Conservation (phyloP, 1,140 invertebrate genomes). For the Coptotermes formosanus region DNA sequence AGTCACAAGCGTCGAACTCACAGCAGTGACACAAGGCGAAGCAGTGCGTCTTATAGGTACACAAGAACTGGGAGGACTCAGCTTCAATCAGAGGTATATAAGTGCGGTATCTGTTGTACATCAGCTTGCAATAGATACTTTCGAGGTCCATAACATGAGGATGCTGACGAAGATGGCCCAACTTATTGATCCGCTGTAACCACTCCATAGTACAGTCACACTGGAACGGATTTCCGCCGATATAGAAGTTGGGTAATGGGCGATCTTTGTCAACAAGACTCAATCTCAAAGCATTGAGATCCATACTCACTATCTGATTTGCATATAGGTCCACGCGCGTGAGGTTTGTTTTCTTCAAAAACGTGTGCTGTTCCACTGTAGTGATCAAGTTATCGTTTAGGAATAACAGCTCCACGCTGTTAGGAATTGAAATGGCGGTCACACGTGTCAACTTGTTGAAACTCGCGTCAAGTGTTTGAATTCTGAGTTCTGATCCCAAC, state of each 20-base stretch:
- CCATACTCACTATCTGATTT: conserved; percentile 79
- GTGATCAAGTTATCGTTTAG: conserved; percentile 80
- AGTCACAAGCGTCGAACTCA: conserved; percentile 92
- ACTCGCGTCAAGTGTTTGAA: conserved; percentile 78
- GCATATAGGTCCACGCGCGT: conserved; percentile 81
- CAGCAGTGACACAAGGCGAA: conserved; percentile 92
- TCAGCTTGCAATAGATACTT: conserved; percentile 84
- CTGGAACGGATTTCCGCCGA: conserved; percentile 82
- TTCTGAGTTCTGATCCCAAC: conserved; percentile 62
- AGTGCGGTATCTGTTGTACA: conserved; percentile 77
- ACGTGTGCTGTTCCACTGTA: conserved; percentile 76
- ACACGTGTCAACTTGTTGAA: conserved; percentile 77
- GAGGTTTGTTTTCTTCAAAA: conserved; percentile 78
- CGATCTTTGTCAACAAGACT: conserved; percentile 66
- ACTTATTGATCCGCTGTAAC: conserved; percentile 75
- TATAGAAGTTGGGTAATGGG: conserved; percentile 78
- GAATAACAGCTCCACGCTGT: conserved; percentile 74
- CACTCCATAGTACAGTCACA: conserved; percentile 88
- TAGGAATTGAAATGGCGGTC: conserved; percentile 66
- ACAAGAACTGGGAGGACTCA: conserved; percentile 84
- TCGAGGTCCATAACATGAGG: conserved; percentile 88
- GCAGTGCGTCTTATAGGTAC: conserved; percentile 89
- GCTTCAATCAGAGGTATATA: conserved; percentile 81
- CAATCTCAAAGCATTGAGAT: conserved; percentile 73
- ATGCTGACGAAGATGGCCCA: conserved; percentile 70